These are phyloP conservation scores for Erethizon dorsatum DNA, from an alignment of 2,797 vertebrate genomes.

Conservation along the genomic window DNA sequence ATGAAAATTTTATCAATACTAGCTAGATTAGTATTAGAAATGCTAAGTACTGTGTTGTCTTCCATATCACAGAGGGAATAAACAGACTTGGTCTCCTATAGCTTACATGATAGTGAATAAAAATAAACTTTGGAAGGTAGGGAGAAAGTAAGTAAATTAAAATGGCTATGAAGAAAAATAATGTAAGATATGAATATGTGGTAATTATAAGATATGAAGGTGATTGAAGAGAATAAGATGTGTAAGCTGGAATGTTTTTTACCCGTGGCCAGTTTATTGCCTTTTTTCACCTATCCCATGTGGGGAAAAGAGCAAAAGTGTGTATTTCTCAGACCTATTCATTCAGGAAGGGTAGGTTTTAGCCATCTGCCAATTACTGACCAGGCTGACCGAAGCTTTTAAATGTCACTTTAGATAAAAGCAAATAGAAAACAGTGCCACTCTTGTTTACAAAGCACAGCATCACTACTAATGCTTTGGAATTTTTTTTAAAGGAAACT, in stretches of 20 bases:
- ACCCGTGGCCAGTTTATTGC: neutral
- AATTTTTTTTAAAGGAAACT: neutral
- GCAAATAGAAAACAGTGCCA: neutral
- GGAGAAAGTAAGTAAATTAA: neutral
- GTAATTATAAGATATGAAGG: neutral
- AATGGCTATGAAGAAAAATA: neutral
- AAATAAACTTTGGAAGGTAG: neutral
- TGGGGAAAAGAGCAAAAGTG: neutral
- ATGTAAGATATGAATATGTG: neutral
- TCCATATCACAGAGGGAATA: neutral
- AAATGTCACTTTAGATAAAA: neutral
- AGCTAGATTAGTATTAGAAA: neutral
- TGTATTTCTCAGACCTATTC: neutral
- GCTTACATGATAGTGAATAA: slow-evolving; percentile 30
- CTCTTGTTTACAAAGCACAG: neutral
- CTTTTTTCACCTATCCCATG: rapidly evolving
- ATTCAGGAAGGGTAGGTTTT: neutral
- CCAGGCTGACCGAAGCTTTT: neutral
- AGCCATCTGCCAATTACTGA: neutral
- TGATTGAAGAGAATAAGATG: neutral
- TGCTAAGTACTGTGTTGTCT: neutral
- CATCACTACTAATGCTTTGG: neutral
- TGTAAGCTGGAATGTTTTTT: neutral
- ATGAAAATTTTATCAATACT: neutral
- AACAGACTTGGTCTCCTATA: neutral